Evolutionary conservation across 2,888 invertebrate genomes (phyloP).

Genomic region (Spilarctia lutea): DNA sequence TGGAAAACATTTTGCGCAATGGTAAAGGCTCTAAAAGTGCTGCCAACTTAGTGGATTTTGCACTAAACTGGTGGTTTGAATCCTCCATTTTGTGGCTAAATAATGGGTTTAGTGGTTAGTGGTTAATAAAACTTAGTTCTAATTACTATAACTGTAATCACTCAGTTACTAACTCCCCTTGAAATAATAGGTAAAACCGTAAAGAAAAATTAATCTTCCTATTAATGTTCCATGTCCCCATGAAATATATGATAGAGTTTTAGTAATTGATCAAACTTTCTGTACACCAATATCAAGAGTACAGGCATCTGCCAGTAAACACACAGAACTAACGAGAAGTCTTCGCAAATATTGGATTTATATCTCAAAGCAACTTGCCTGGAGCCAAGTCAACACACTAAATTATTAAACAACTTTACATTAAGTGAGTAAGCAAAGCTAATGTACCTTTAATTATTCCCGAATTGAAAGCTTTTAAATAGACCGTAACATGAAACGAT

Average conservation of each 20-base stretch:
- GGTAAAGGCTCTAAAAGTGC: no score
- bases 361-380: conserved; percentile 4
- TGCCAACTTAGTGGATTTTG: no score
- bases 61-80: no score
- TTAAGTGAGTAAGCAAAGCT: conserved; percentile 11
- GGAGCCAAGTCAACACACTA: background rate
- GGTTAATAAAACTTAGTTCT: no score
- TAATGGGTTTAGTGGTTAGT: no score
- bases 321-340: conserved; percentile 13
- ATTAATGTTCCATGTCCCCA: no score
- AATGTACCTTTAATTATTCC: conserved; percentile 9
- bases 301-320: conserved; percentile 10
- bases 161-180: no score
- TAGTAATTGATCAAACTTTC: background rate
- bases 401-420: conserved; percentile 12
- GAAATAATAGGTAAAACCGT: background rate
- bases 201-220: no score
- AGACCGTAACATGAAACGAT: conserved; percentile 8
- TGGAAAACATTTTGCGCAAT: no score
- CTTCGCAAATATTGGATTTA: conserved; percentile 10
- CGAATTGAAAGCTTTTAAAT: conserved; percentile 16
- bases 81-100: no score
- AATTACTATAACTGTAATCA: no score
- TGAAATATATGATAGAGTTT: background rate
- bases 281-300: background rate